Percentiles rank a stretch among this genome's conserved stretches.
These are phyloP conservation scores for Phrynocephalus versicolor DNA, from an alignment of 2,113 vertebrate genomes.

Conservation along the genomic window DNA sequence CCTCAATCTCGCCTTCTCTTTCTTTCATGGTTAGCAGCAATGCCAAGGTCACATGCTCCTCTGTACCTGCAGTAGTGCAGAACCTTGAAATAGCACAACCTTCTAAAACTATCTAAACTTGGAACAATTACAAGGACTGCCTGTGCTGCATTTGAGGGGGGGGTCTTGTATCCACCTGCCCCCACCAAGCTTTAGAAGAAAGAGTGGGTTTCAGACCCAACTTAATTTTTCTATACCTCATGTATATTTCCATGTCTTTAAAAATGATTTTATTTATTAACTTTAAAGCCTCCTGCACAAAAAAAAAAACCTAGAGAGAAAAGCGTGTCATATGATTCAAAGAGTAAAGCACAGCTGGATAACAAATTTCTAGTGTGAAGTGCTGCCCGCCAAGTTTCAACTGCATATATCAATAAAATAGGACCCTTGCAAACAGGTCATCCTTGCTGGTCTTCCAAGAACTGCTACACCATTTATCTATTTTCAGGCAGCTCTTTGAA, in stretches of 20 bases:
- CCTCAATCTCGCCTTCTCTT: not conserved
- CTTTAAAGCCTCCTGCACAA: not conserved
- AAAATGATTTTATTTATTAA: slow-evolving; percentile 31
- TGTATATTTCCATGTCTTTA: slow-evolving; percentile 28
- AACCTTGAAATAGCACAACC: slow-evolving; percentile 1
- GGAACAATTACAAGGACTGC: rapidly evolving
- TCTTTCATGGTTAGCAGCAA: not conserved
- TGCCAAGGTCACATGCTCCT: not conserved
- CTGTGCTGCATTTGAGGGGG: not conserved
- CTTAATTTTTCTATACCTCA: not conserved
- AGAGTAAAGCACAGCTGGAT: slow-evolving; percentile 20
- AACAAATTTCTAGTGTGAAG: slow-evolving; percentile 12
- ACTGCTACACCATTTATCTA: slow-evolving; percentile 53
- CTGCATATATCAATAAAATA: slow-evolving; percentile 33
- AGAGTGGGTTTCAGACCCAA: not conserved
- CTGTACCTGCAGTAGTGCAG: not conserved
- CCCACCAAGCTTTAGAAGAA: too few relatives aligned
- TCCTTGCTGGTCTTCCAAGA: slow-evolving; percentile 44
- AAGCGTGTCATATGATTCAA: slow-evolving; percentile 8
- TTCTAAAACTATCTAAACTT: slow-evolving; percentile 21
- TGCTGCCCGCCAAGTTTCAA: slow-evolving; percentile 11
- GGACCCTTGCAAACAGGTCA: slow-evolving; percentile 46
- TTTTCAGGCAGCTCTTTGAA: slow-evolving; percentile 61
- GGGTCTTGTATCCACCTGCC: too few relatives aligned
- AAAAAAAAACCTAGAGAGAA: not conserved